phyloP scores from a whole-genome alignment of 2,888 invertebrate genomes.

The Ceramica pisi region DNA sequence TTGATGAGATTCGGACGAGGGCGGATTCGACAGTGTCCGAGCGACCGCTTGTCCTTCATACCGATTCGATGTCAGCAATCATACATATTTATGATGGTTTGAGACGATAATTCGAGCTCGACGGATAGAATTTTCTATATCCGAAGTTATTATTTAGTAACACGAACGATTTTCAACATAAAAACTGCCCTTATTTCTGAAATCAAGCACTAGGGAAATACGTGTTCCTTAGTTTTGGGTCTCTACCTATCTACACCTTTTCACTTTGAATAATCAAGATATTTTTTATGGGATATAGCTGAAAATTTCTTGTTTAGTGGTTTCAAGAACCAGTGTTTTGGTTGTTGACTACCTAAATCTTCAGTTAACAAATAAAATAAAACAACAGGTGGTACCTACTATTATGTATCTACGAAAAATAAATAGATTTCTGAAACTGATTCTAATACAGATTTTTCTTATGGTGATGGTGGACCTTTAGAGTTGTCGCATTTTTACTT shows the following conservation, averaged over 20 bases:
- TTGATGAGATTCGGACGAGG: conserved; percentile 86
- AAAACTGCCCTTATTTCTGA: neutral
- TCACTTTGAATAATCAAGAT: no score
- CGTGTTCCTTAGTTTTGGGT: neutral
- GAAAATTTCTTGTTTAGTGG: no score
- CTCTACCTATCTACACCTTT: no score
- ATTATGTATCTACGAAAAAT: no score
- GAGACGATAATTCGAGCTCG: conserved; percentile 43
- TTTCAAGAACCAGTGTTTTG: neutral
- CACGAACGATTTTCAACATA: neutral
- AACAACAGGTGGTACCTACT: no score
- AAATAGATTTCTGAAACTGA: no score
- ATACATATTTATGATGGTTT: conserved; percentile 64
- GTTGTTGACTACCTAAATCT: neutral
- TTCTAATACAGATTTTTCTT: no score
- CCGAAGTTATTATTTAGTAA: conserved; percentile 16
- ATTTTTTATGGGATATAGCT: neutral
- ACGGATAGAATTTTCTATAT: conserved; percentile 27
- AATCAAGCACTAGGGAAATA: neutral
- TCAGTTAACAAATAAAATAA: no score
- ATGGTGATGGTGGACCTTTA: no score
- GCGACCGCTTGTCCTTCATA: conserved; percentile 61
- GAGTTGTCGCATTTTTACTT: no score
- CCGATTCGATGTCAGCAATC: conserved; percentile 56
- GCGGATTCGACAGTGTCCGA: conserved; percentile 67